Conservation (phyloP, 2,797 vertebrate genomes). For the Brachyalestes nurse region DNA sequence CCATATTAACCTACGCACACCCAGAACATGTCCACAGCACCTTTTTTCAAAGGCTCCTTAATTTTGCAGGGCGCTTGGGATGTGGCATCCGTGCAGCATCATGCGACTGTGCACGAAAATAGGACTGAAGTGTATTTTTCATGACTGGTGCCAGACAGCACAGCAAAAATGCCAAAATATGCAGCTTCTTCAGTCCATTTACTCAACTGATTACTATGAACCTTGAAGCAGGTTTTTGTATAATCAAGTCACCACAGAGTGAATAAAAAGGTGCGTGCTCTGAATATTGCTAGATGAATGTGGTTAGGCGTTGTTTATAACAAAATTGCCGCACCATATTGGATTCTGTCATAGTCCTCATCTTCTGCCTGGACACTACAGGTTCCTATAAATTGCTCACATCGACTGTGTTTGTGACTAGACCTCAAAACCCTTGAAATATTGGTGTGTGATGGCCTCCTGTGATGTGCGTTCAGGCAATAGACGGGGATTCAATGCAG, state of each 20-base stretch:
- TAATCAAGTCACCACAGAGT: conserved; percentile 4
- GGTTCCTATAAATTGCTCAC: not conserved
- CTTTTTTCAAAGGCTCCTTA: not conserved
- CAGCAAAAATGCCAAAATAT: conserved; percentile 3
- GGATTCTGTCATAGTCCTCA: not conserved
- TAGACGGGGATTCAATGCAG: not conserved
- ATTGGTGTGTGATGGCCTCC: not conserved
- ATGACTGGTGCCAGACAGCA: not conserved
- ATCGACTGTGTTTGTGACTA: not conserved
- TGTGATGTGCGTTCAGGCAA: not conserved
- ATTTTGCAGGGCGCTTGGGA: conserved; percentile 24
- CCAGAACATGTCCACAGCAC: conserved; percentile 5
- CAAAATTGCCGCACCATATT: not conserved
- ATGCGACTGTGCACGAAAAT: conserved; percentile 12
- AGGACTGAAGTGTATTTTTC: conserved; percentile 21
- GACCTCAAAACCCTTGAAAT: not conserved
- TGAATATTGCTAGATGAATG: not conserved
- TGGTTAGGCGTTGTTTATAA: not conserved
- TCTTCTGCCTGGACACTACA: not conserved
- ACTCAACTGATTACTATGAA: conserved; percentile 22
- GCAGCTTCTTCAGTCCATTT: conserved; percentile 19
- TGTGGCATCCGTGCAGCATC: conserved; percentile 3
- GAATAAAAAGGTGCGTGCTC: not conserved
- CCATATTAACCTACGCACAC: not conserved
- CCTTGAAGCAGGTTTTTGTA: not conserved